Conservation (phyloP, 2,113 vertebrate species). For the Pedetes capensis region DNA sequence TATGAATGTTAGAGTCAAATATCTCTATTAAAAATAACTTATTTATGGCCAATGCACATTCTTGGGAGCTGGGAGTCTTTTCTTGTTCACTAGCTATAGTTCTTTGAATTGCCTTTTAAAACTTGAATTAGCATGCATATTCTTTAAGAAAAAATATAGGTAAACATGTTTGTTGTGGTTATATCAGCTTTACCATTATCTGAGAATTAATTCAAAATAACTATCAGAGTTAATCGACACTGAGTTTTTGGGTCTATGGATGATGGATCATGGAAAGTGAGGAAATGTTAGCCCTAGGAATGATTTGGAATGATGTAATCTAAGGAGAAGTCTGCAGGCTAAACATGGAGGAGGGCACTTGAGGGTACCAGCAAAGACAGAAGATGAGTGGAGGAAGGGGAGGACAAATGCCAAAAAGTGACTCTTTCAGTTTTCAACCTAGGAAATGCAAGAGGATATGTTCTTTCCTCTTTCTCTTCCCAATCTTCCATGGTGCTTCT, state of each 20-base stretch:
- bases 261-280: background rate
- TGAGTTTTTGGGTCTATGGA: background rate
- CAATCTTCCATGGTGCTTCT: background rate
- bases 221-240: background rate
- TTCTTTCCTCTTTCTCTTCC: background rate
- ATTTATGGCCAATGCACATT: fast-evolving
- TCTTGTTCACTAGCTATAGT: background rate
- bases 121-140: background rate
- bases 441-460: background rate
- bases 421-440: background rate
- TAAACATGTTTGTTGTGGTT: background rate
- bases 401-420: background rate
- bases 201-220: background rate
- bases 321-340: background rate
- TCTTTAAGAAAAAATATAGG: background rate
- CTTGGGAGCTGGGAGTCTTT: background rate
- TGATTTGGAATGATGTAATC: no score
- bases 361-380: background rate
- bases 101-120: background rate
- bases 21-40: background rate
- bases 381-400: background rate
- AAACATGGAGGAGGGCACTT: background rate
- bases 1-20: background rate
- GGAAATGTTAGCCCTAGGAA: background rate
- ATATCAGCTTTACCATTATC: background rate